phyloP scores from a whole-genome alignment of 2,888 invertebrate species.

The Arrhopalites spinosus region DNA sequence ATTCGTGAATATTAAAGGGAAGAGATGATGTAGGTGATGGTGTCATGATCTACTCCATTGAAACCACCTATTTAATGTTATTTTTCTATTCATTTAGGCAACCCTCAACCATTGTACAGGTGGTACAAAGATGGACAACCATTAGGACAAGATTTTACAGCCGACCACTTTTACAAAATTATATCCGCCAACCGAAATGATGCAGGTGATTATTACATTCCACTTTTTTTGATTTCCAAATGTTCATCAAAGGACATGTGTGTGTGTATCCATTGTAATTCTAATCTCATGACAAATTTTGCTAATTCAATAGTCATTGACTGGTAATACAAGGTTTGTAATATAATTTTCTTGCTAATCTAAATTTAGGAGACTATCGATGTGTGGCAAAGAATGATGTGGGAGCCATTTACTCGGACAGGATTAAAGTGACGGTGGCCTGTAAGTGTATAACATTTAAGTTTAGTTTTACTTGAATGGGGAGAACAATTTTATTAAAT shows the following conservation, averaged over 20 bases:
- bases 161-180: conserved; percentile 82
- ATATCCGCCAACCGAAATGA: conserved; percentile 79
- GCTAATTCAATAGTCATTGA: too few species aligned
- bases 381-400: conserved; percentile 90
- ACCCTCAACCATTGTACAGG: conserved; percentile 84
- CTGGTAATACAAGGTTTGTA: too few species aligned
- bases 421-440: conserved; percentile 85
- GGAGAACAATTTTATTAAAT: too few species aligned
- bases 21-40: neutral
- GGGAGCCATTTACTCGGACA: conserved; percentile 90
- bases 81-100: conserved; percentile 65
- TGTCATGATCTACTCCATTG: too few species aligned
- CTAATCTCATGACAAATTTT: too few species aligned
- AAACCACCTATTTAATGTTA: too few species aligned
- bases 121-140: conserved; percentile 87
- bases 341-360: too few species aligned
- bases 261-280: too few species aligned
- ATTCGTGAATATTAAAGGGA: neutral
- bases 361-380: too few species aligned
- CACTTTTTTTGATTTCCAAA: too few species aligned
- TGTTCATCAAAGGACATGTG: too few species aligned
- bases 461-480: neutral
- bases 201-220: too few species aligned
- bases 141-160: conserved; percentile 78
- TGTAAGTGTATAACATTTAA: conserved; percentile 71